Evolutionary conservation across 2,113 vertebrate genomes (phyloP).

Genomic region (Osmerus mordax): DNA sequence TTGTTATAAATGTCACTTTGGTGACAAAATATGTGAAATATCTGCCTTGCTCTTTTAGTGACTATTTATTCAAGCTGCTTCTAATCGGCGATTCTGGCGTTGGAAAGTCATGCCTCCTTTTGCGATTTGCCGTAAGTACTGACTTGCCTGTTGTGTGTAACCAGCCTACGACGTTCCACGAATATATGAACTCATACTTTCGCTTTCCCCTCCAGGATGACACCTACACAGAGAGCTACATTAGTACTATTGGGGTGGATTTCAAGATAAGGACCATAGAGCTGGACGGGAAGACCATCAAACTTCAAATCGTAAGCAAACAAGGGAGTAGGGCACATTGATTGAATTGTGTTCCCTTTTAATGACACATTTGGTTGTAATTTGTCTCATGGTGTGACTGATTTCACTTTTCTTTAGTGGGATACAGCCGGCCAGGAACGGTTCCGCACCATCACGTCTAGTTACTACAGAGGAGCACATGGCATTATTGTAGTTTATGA

Average conservation of each 20-base stretch:
- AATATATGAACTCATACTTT: neutral
- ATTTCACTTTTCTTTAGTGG: conserved; percentile 74
- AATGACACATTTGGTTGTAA: too few species aligned
- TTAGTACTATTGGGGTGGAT: conserved; percentile 98
- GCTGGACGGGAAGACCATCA: conserved; percentile 97
- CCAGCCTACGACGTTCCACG: too few species aligned
- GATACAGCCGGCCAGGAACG: conserved; percentile 96
- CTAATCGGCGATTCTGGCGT: conserved; percentile 98
- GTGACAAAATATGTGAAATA: neutral
- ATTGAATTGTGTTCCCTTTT: too few species aligned
- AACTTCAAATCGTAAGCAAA: conserved; percentile 94
- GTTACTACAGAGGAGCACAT: conserved; percentile 97
- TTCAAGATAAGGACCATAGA: conserved; percentile 99
- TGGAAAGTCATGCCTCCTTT: conserved; percentile 97
- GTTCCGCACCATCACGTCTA: conserved; percentile 97
- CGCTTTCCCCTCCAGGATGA: conserved; percentile 79
- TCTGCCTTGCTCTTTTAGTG: conserved; percentile 73
- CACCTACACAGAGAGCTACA: conserved; percentile 98
- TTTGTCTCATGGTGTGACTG: neutral
- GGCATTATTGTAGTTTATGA: conserved; percentile 98
- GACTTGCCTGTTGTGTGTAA: neutral
- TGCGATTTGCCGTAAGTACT: conserved; percentile 96
- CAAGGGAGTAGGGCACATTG: too few species aligned
- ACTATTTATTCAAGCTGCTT: conserved; percentile 99
- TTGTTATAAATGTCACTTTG: too few species aligned